Conservation (phyloP, 2,888 invertebrate genomes). For the Drosophila neutralis region DNA sequence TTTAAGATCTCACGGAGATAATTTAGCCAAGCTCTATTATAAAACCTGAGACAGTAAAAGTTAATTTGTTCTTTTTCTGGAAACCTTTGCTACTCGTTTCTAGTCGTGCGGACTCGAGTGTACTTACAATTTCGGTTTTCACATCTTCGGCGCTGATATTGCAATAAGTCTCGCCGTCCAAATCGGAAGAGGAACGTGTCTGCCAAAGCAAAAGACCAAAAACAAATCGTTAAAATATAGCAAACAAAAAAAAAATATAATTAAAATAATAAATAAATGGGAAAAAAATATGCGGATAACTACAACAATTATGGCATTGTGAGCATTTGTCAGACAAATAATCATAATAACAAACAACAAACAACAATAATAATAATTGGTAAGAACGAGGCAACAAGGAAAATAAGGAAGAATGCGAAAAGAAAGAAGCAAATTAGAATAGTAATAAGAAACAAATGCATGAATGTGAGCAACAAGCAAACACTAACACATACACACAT, state of each 20-base stretch:
- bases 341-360: slow-evolving; percentile 34
- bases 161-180: slow-evolving; percentile 77
- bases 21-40: no score
- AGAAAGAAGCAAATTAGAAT: slow-evolving; percentile 65
- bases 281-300: slow-evolving; percentile 26
- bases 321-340: slow-evolving; percentile 72
- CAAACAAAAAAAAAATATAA: slow-evolving; percentile 23
- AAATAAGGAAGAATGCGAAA: slow-evolving; percentile 33
- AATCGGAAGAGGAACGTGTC: slow-evolving; percentile 81
- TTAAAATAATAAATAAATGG: slow-evolving; percentile 19
- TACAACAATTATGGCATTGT: slow-evolving; percentile 58
- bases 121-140: slow-evolving; percentile 84
- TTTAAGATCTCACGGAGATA: no score
- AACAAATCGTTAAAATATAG: slow-evolving; percentile 48
- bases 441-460: slow-evolving; percentile 66
- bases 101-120: slow-evolving; percentile 1
- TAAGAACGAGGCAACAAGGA: slow-evolving; percentile 34
- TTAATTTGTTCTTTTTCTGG: no score
- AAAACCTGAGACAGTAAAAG: no score
- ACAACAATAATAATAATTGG: slow-evolving; percentile 47
- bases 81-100: neutral
- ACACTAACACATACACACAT: slow-evolving; percentile 16
- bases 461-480: slow-evolving; percentile 44
- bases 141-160: slow-evolving; percentile 84
- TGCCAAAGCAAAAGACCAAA: slow-evolving; percentile 53